Conservation (phyloP, 2,113 vertebrate species). For the Ceyx melanurus region DNA sequence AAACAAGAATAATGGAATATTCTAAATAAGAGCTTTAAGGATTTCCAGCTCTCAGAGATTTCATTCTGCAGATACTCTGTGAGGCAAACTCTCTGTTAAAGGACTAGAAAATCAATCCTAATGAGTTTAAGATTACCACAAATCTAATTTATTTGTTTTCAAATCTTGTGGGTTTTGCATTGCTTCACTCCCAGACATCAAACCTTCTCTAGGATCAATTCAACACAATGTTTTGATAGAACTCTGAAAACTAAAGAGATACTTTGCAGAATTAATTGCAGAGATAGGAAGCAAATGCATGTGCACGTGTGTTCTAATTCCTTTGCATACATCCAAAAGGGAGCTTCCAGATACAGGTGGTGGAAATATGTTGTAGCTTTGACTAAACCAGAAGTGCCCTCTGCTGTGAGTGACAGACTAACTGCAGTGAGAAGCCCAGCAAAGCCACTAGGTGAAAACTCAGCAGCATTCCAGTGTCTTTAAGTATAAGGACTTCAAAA, state of each 20-base stretch:
- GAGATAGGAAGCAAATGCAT: background rate
- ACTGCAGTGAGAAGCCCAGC: background rate
- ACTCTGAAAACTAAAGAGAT: background rate
- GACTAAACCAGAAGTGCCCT: background rate
- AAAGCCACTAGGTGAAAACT: conserved; percentile 2
- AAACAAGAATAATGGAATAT: background rate
- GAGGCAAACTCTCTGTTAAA: background rate
- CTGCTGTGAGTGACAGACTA: background rate
- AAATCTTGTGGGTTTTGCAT: background rate
- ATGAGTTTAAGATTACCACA: background rate
- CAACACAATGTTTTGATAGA: background rate
- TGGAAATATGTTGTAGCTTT: background rate
- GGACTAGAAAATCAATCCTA: background rate
- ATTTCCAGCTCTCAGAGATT: background rate
- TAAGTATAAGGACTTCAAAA: background rate
- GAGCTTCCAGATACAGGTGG: background rate
- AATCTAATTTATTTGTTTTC: background rate
- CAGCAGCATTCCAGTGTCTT: background rate
- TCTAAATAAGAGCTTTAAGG: background rate
- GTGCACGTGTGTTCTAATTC: background rate
- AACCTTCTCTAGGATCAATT: background rate
- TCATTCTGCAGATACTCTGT: background rate
- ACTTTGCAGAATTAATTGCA: background rate
- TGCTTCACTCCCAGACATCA: background rate
- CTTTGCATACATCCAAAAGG: background rate